phyloP scores from a whole-genome alignment of 2,113 vertebrate species.

The Malurus alboscapulatus region DNA sequence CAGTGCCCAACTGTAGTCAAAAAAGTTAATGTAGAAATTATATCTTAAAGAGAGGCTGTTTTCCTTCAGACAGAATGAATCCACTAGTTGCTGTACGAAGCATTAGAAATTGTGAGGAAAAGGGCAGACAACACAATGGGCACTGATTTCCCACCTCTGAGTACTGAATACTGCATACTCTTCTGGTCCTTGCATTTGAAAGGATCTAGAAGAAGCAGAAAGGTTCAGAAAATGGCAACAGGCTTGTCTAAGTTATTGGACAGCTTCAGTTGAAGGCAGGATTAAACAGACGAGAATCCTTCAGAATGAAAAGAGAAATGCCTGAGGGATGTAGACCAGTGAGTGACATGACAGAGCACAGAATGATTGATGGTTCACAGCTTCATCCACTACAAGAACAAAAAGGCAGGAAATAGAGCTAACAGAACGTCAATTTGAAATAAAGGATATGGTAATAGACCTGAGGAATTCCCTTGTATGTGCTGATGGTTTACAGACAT shows the following conservation, averaged over 20 bases:
- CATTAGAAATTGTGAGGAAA: neutral
- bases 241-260: neutral
- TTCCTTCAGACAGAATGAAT: neutral
- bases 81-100: neutral
- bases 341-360: neutral
- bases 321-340: neutral
- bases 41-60: neutral
- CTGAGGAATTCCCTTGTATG: neutral
- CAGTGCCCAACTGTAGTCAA: neutral
- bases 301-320: neutral
- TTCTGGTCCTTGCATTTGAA: neutral
- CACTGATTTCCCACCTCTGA: neutral
- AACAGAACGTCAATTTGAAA: neutral
- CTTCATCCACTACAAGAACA: neutral
- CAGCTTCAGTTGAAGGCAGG: neutral
- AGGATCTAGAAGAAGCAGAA: neutral
- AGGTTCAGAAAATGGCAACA: constrained; percentile 1
- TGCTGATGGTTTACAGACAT: neutral
- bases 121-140: neutral
- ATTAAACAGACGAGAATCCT: neutral
- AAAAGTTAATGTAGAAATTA: neutral
- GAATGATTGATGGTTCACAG: neutral
- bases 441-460: neutral
- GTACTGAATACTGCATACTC: neutral
- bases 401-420: neutral